Conservation (phyloP, 2,113 vertebrate genomes). For the Malurus cyaneus region DNA sequence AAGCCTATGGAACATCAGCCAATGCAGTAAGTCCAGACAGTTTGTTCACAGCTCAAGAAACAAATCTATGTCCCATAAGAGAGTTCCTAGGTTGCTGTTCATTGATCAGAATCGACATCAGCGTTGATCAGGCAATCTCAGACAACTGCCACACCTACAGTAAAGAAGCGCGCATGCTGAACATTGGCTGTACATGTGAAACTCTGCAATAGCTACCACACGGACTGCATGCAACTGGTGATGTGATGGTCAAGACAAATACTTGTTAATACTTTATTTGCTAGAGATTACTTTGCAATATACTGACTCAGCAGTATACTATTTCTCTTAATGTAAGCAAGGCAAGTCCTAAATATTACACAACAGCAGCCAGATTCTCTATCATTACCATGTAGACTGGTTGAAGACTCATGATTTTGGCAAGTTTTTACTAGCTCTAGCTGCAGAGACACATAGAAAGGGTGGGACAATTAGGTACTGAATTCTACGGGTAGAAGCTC, state of each 20-base stretch:
- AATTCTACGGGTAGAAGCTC: background rate
- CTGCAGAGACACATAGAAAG: background rate
- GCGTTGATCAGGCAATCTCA: background rate
- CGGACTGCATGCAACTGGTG: background rate
- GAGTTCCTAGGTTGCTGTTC: background rate
- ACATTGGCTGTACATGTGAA: background rate
- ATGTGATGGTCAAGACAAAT: background rate
- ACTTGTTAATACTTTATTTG: background rate
- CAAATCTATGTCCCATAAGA: background rate
- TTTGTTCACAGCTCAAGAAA: background rate
- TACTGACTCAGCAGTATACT: background rate
- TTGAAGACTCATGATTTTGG: background rate
- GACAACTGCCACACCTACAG: background rate
- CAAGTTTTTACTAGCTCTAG: background rate
- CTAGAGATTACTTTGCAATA: background rate
- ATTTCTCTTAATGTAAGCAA: background rate
- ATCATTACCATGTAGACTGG: background rate
- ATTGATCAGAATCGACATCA: background rate
- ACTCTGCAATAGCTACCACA: background rate
- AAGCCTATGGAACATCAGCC: background rate
- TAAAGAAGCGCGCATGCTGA: background rate
- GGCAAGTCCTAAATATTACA: background rate
- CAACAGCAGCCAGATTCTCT: background rate
- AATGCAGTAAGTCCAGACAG: background rate
- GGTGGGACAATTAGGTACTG: background rate